Conservation (phyloP, 2,888 invertebrate genomes). For the Protophormia terraenovae region DNA sequence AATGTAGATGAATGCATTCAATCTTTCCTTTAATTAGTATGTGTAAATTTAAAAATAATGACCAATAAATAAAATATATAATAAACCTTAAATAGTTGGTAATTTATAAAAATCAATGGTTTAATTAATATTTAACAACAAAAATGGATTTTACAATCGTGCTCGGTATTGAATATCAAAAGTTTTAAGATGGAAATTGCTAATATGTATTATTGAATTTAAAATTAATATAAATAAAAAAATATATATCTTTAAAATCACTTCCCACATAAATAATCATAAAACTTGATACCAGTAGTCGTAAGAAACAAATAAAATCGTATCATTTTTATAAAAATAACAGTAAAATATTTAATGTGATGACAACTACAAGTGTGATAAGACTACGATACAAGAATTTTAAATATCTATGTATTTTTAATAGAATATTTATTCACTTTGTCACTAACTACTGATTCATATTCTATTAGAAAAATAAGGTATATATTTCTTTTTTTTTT, state of each 20-base stretch:
- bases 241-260: not conserved
- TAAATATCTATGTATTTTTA: not conserved
- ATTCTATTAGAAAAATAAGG: conserved; percentile 2
- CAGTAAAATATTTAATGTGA: not conserved
- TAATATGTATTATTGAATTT: not conserved
- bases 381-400: conserved; percentile 4
- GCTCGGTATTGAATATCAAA: too few species aligned
- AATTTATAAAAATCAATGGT: conserved; percentile 15
- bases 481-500: too few species aligned
- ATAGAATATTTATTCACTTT: conserved; percentile 16
- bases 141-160: too few species aligned
- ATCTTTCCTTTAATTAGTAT: not conserved
- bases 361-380: conserved; percentile 18
- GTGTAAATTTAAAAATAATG: not conserved
- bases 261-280: conserved; percentile 21
- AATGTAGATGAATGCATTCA: not conserved
- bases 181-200: too few species aligned
- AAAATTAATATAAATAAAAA: not conserved
- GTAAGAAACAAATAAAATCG: not conserved
- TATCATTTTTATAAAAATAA: not conserved
- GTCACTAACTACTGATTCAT: conserved; percentile 25
- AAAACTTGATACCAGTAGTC: not conserved
- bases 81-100: not conserved
- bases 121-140: conserved; percentile 11
- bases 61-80: not conserved